Evolutionary conservation across 2,888 invertebrate genomes (phyloP), one percentile per base, ranked within the genome.

Genomic region (Meiosimyza decipiens): DNA sequence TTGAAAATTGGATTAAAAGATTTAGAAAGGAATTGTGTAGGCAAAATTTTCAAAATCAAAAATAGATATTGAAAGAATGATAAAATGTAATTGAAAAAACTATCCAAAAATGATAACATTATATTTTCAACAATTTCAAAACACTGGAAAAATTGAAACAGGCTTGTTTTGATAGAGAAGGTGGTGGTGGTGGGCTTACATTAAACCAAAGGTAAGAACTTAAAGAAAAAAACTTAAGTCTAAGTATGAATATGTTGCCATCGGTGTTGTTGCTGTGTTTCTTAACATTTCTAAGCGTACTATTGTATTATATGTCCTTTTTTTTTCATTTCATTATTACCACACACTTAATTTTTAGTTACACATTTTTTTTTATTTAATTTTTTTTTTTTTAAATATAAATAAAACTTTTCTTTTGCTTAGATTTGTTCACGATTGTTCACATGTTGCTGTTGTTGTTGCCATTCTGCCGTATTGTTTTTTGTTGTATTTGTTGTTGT

Each of bases 271-370:
- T 59, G 16, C 22, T 51, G 0, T 64, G 65, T 33, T 71, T 63
- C 12, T 57, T 49, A 54, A 16, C 72, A 72, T 67, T 60, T 73
- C 72, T 68, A 72, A 76, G 76, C 6, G 40, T 40, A 40, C 9
- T 6, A 9, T 40, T n/a, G 22, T 22, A 22, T 22, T 22, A 22
- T 22, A 2, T 22, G 22, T 50, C 2, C 49, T 28, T 51, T 33
- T 51, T 15, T 16, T 16, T 40, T 40, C 9, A 9, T 51, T 60
- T 28, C n/a, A 28, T 50, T n/a, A 47, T 49, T 52, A 13, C 72
- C 63, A 50, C 60, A 66, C 72, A 65, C 71, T 75, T 68, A 47
- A 13, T 16, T 16, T 22, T 18, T 62, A 18, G 13, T 63, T 18
- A 62, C n/a, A 63, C 62, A 62, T 62, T 60, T 55, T 28, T 22